Evolutionary conservation across 2,888 invertebrate species (phyloP).

Genomic region (Troides helena): DNA sequence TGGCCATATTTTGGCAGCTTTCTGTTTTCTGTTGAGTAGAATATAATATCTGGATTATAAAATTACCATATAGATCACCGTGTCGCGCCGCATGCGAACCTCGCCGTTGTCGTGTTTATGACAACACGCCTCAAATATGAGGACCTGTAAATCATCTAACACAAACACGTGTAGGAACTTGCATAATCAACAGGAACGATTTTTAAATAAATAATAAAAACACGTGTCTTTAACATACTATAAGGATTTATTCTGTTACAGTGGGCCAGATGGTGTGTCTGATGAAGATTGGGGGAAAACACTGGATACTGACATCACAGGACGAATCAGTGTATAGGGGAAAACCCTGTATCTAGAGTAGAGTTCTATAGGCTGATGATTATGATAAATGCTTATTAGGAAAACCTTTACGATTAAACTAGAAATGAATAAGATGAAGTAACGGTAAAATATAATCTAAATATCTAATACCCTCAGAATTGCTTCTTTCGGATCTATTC

Average conservation of each 20-base stretch:
- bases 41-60: constrained; percentile 79
- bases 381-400: too few relatives aligned
- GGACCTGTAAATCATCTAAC: constrained; percentile 54
- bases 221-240: background rate
- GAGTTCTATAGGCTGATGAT: too few relatives aligned
- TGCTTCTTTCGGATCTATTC: too few relatives aligned
- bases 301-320: too few relatives aligned
- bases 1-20: constrained; percentile 57
- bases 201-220: background rate
- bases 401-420: too few relatives aligned
- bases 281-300: too few relatives aligned
- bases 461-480: too few relatives aligned
- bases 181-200: background rate
- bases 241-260: background rate
- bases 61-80: constrained; percentile 78
- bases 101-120: constrained; percentile 35
- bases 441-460: too few relatives aligned
- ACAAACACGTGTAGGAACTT: background rate
- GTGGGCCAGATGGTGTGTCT: too few relatives aligned
- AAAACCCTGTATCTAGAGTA: too few relatives aligned
- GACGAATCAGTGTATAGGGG: too few relatives aligned
- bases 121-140: constrained; percentile 66
- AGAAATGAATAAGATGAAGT: too few relatives aligned
- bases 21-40: constrained; percentile 62
- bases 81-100: constrained; percentile 52